Base-by-base conservation (phyloP, 92 coral and sea anemone species). In the Porites cylindrica region DNA sequence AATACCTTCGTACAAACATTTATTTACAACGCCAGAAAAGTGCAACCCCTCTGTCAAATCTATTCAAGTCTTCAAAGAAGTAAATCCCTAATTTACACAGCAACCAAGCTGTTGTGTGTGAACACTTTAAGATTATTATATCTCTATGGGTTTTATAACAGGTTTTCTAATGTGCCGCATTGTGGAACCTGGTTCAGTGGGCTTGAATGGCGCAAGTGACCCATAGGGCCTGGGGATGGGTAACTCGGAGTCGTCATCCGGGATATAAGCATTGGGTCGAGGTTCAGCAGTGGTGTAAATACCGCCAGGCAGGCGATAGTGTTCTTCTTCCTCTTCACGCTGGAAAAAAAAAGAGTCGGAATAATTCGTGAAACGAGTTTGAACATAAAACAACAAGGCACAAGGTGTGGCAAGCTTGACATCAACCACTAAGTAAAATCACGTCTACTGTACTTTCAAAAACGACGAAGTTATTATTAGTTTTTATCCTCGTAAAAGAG, bases 201-300 rank as follows among this genome's bases (percentile, higher is more conserved):
- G 99, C 75, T 97, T 97, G 82, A 97, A 97, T 59, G 99, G 99
- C 13, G 99, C 99, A 58, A 93, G 89, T 3, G 98, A 82, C 56
- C 99, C 99, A 73, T 97, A 97, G 73, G 99, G 99, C 82, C 99
- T 96, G 87, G 99, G 99, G 78, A 97, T 97, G 20, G 99, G 99
- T 64, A 97, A 82, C 66, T 97, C 99, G 4, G 98, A 78, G 88
- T 97, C 99, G 78, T 97, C 99, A 88, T 95, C 99, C 88, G 99
- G 99, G 88, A 97, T 97, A 88, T 97, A 97, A 6, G 99, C 99
- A 91, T 97, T 97, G 67, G 99, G 99, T 90, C 99, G 98, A 95
- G 99, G 99, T 83, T 97, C 99, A 47, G 99, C 99, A 71, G 99
- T 95, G 50, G 99, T 97, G 85, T 90, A 97, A 19, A 97, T 79